Base-by-base conservation (phyloP, 2,797 vertebrate species). In the Microctenopoma stevenorrisi region DNA sequence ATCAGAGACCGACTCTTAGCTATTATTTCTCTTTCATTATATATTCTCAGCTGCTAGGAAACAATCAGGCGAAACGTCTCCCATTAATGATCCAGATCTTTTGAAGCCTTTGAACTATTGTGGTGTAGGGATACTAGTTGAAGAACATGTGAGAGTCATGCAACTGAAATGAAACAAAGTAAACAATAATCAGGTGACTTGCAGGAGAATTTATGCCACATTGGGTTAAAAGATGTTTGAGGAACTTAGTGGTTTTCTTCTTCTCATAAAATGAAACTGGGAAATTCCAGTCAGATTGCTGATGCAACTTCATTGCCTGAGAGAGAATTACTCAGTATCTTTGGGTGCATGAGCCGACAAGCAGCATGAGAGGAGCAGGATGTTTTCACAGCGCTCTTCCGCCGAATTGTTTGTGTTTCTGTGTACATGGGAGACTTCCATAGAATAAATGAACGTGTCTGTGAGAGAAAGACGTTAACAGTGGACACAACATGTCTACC, bases 321-420 rank as follows among this genome's bases (percentile, higher is more conserved):
- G 63, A 53, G 18, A 74, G 46, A 71, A 59, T 68, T 61, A 74
- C 71, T 78, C 37, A 40, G 72, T 69, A 13, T 46, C 33, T 70
- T 56, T 25, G 57, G 12, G 26, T 51, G 28, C 22, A 12, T 40
- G 42, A 57, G 53, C 53, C 7, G 35, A 48, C 55, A 18, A 57
- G 40, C 33, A 0, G 25, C 26, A 62, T 51, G 66, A 61, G 74
- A 69, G 14, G 60, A 52, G 65, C 85, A 81, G 85, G 83, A 83
- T 79, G 82, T 81, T 77, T 79, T 83, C 64, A 74, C 68, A 76
- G 50, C 79, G 81, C 54, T 82, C 79, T 93, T 93, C 91, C 88
- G 30, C 37, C 67, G 59, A 83, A 89, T 75, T 90, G 86, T 89
- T 85, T 69, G 30, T 83, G 64, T 64, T 44, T 65, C 72, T 59